Evolutionary conservation across 1,140 invertebrate genomes (phyloP), one percentile per base, ranked within the genome.

Genomic region (Drosophila murphyi): DNA sequence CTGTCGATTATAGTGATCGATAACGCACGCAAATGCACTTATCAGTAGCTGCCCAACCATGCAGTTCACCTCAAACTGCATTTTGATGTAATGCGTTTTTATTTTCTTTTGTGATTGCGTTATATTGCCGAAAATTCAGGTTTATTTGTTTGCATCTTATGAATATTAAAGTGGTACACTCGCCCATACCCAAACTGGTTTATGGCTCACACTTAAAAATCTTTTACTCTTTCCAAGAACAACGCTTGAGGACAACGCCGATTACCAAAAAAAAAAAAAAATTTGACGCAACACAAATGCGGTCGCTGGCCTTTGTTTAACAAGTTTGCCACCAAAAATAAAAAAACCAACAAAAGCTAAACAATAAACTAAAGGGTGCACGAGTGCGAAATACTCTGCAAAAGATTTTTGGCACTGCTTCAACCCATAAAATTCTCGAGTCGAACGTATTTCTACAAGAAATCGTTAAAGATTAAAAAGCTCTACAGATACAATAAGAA

Each of bases 211-310:
- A 65, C 51, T 68, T 59, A 35, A 87, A 82, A 72, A 72, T 87
- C 83, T 89, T 88, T 87, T 76, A 80, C 80, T 87, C 80, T 83
- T 88, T 83, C 85, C 81, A 85, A 85, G 81, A 85, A 85, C 82
- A 85, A 80, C 70, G 48, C 78, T 67, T 71, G 54, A 73, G 65
- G 55, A 65, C 63, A 67, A 69, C 71, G 45, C 12, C 31, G 64
- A 63, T 76, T 78, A 78, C 82, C 77, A 67, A 86, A 82, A 78
- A 60, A 50, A 8, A 28, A 29, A 60, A 60, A 48, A 48, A n/a
- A 20, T 69, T 74, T 74, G 65, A 87, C 81, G 81, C 81, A 83
- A 83, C 80, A 60, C 68, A 60, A 72, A 72, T 45, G 82, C 83
- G 83, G 85, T 86, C 82, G 82, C 82, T 86, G 82, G 82, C 82